Percentiles rank a stretch among this genome's conserved stretches.
These are phyloP conservation scores for Gasteruption jaculator DNA, from an alignment of 2,888 invertebrate species.

Conservation along the genomic window DNA sequence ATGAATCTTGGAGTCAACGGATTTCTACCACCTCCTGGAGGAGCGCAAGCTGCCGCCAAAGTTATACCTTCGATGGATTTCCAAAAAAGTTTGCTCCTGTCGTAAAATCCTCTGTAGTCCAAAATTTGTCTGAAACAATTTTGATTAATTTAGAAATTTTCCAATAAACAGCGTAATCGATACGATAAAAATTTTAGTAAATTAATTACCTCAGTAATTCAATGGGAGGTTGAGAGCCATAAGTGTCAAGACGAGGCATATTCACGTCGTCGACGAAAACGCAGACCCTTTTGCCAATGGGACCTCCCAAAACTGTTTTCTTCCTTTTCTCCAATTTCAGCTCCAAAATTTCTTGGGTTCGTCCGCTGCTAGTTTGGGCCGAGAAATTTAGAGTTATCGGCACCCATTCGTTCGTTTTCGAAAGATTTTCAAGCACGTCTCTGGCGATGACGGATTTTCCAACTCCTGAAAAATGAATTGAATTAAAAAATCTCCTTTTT, in stretches of 20 bases:
- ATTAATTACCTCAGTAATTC: constrained; percentile 71
- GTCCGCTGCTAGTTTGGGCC: constrained; percentile 81
- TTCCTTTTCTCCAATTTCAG: constrained; percentile 78
- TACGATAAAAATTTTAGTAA: background rate
- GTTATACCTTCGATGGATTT: constrained; percentile 81
- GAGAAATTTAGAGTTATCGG: constrained; percentile 84
- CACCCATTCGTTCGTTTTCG: constrained; percentile 60
- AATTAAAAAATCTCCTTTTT: background rate
- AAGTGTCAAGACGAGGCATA: constrained; percentile 82
- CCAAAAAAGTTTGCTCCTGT: constrained; percentile 85
- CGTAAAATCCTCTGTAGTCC: constrained; percentile 79
- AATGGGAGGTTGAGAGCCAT: constrained; percentile 89
- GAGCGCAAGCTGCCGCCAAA: constrained; percentile 79
- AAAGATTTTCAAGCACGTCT: constrained; percentile 65
- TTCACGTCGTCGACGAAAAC: constrained; percentile 90
- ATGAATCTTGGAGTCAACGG: constrained; percentile 79
- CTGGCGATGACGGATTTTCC: constrained; percentile 86
- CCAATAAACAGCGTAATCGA: background rate
- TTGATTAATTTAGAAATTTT: background rate
- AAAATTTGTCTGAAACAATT: constrained; percentile 61
- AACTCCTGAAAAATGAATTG: constrained; percentile 60
- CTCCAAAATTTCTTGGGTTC: constrained; percentile 85
- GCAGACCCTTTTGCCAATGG: constrained; percentile 75
- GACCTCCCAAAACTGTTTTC: constrained; percentile 75
- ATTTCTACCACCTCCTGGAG: constrained; percentile 87